These are phyloP conservation scores for Eilema sororculum DNA, from an alignment of 2,888 invertebrate species.

Conservation along the genomic window DNA sequence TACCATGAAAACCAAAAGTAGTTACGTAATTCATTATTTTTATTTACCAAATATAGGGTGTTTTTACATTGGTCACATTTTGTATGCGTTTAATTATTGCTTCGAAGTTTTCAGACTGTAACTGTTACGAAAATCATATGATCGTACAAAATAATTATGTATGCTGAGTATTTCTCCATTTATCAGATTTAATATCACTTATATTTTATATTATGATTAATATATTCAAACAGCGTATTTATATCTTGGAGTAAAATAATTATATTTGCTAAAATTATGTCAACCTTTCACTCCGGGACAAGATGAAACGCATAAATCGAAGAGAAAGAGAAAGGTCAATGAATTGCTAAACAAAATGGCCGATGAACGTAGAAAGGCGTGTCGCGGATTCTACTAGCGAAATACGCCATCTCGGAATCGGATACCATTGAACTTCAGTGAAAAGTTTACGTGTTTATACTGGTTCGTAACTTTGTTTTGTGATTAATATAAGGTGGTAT, in stretches of 20 bases:
- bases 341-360: slow-evolving; percentile 80
- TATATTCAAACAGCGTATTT: background rate
- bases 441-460: slow-evolving; percentile 83
- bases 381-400: slow-evolving; percentile 76
- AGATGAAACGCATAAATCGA: slow-evolving; percentile 46
- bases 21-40: background rate
- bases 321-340: slow-evolving; percentile 58
- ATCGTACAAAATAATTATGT: background rate
- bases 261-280: slow-evolving; percentile 17
- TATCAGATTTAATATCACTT: background rate
- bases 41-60: slow-evolving; percentile 11
- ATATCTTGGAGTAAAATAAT: background rate
- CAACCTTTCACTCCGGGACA: slow-evolving; percentile 35
- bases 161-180: background rate
- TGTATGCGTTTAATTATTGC: slow-evolving; percentile 38
- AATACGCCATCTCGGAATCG: slow-evolving; percentile 69
- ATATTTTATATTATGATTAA: background rate
- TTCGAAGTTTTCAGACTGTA: background rate
- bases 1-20: background rate
- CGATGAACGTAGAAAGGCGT: slow-evolving; percentile 81
- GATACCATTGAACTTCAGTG: slow-evolving; percentile 81
- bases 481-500: slow-evolving; percentile 83
- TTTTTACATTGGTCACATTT: slow-evolving; percentile 26
- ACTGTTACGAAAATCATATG: background rate
- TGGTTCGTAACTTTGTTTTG: slow-evolving; percentile 87